Evolutionary conservation across 2,797 vertebrate species (phyloP).

Genomic region (Tapera naevia): DNA sequence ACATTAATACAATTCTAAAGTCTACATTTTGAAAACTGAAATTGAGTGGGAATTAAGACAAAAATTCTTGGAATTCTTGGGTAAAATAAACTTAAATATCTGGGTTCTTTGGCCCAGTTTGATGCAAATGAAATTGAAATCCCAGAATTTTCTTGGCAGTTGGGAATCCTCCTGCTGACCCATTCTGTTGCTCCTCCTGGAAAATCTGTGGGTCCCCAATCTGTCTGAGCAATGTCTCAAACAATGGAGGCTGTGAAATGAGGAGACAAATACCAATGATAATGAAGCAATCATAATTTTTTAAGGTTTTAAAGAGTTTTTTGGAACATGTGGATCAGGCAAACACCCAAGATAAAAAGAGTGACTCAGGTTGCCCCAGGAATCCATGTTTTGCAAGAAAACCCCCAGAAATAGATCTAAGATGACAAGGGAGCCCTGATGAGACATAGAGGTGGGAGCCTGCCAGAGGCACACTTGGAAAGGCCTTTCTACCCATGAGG

Average conservation of each 20-base stretch:
- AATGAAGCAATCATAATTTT: background rate
- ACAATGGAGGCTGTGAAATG: background rate
- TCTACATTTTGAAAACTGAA: background rate
- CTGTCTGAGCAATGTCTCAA: background rate
- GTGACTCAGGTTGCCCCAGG: background rate
- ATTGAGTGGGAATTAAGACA: background rate
- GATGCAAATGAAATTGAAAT: background rate
- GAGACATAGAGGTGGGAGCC: background rate
- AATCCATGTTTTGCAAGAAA: background rate
- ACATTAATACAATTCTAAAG: background rate
- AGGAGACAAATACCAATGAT: accelerated
- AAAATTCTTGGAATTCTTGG: background rate
- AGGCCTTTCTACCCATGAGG: background rate
- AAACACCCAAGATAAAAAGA: background rate
- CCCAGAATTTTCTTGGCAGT: background rate
- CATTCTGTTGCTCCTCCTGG: background rate
- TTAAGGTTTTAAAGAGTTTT: background rate
- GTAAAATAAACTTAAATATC: background rate
- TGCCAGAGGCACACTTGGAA: background rate
- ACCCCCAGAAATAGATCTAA: background rate
- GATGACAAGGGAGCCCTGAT: background rate
- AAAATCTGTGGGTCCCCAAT: background rate
- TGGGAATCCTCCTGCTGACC: background rate
- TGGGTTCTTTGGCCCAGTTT: background rate
- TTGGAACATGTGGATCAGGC: background rate